A percentile compares a stretch with the other conserved stretches of the same genome.
phyloP scores from a whole-genome alignment of 2,113 vertebrate genomes.

The Rhegmatorhina hoffmannsi region DNA sequence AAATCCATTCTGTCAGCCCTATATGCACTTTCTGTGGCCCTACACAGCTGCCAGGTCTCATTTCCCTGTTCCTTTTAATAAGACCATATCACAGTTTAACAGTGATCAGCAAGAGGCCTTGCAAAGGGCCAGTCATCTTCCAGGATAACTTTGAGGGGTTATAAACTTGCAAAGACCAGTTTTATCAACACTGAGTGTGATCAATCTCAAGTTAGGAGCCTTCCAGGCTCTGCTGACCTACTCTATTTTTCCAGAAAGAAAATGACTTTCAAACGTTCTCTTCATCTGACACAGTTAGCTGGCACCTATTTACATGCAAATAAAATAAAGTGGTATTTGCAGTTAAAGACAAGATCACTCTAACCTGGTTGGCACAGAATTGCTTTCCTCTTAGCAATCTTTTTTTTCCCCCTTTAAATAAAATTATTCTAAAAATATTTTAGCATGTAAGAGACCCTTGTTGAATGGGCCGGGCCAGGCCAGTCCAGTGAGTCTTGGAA shows the following conservation, averaged over 20 bases:
- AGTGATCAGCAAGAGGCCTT: neutral
- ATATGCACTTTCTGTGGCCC: neutral
- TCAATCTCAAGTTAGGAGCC: neutral
- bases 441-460: neutral
- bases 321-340: neutral
- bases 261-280: neutral
- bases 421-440: neutral
- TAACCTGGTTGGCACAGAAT: neutral
- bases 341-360: constrained; percentile 1
- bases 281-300: neutral
- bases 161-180: neutral
- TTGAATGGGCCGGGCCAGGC: neutral
- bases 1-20: neutral
- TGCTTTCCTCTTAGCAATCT: neutral
- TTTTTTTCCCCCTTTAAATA: neutral
- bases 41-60: neutral
- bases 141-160: neutral
- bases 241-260: neutral
- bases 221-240: neutral
- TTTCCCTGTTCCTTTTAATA: neutral
- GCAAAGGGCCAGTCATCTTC: neutral
- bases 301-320: constrained; percentile 1
- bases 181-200: neutral
- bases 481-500: neutral
- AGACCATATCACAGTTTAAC: neutral